These are phyloP conservation scores for Callyntrura guangdongensis DNA, from an alignment of 2,888 invertebrate species.

Conservation along the genomic window DNA sequence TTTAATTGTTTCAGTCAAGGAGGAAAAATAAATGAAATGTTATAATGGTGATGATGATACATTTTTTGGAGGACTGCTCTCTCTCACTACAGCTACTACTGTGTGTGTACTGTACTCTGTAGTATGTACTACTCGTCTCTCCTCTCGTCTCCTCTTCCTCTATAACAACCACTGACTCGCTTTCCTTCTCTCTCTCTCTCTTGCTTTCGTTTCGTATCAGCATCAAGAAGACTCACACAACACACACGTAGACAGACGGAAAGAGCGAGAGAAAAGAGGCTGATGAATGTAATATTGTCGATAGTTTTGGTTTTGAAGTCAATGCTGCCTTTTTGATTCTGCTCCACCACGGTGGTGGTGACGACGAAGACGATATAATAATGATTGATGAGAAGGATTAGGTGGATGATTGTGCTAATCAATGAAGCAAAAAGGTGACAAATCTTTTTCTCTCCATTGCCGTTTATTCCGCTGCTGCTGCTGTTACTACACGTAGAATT, in stretches of 20 bases:
- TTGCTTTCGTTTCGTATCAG: constrained; percentile 15
- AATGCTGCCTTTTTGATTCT: too few relatives aligned
- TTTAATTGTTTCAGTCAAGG: not conserved
- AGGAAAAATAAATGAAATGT: constrained; percentile 38
- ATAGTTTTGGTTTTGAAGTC: not conserved
- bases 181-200: constrained; percentile 41
- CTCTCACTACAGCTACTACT: constrained; percentile 35
- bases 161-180: constrained; percentile 51
- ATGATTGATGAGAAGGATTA: too few relatives aligned
- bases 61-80: constrained; percentile 35
- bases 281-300: constrained; percentile 43
- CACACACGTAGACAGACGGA: not conserved
- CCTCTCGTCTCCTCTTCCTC: constrained; percentile 35
- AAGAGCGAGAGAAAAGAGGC: not conserved
- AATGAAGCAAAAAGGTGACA: not conserved
- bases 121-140: not conserved
- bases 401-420: too few relatives aligned
- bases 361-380: too few relatives aligned
- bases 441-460: not conserved
- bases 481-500: not conserved
- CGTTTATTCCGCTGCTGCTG: not conserved
- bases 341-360: too few relatives aligned
- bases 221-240: constrained; percentile 21
- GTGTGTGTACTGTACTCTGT: constrained; percentile 43
- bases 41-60: not conserved